Percentiles rank a stretch among this genome's conserved stretches.
These are phyloP conservation scores for Anthophora plumipes DNA, from an alignment of 2,888 invertebrate species.

Conservation along the genomic window DNA sequence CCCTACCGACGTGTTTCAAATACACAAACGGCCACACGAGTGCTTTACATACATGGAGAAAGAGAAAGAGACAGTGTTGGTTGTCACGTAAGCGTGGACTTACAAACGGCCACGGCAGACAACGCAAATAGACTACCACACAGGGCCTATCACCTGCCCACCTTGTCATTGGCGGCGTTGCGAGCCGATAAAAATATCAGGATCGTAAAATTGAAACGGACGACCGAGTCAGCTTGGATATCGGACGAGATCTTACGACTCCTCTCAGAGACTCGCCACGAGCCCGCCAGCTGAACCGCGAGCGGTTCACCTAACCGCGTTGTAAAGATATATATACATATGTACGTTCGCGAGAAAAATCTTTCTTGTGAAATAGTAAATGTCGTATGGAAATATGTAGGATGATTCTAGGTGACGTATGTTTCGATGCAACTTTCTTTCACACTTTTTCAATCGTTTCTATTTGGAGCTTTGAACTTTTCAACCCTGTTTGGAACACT, in stretches of 20 bases:
- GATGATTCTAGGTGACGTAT: no score
- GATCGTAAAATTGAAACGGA: conserved; percentile 32
- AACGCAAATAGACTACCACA: conserved; percentile 80
- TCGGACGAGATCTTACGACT: not conserved
- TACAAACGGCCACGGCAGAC: conserved; percentile 49
- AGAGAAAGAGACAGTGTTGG: not conserved
- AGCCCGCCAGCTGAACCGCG: not conserved
- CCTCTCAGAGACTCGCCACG: not conserved
- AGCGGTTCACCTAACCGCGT: conserved; percentile 17
- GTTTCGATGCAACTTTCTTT: no score
- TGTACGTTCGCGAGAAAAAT: not conserved
- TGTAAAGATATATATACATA: no score
- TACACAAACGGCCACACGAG: conserved; percentile 57
- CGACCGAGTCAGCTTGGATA: not conserved
- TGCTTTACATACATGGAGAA: conserved; percentile 31
- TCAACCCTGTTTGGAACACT: no score
- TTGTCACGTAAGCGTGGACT: conserved; percentile 48
- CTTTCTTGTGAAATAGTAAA: not conserved
- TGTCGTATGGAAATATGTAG: no score
- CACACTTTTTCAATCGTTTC: no score
- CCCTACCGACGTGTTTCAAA: conserved; percentile 62
- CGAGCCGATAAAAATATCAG: conserved; percentile 64
- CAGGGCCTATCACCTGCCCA: conserved; percentile 80
- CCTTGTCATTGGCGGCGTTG: conserved; percentile 69
- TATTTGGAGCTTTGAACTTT: no score